Base-by-base conservation (phyloP, 2,797 vertebrate species). In the Pangasius larnaudii region DNA sequence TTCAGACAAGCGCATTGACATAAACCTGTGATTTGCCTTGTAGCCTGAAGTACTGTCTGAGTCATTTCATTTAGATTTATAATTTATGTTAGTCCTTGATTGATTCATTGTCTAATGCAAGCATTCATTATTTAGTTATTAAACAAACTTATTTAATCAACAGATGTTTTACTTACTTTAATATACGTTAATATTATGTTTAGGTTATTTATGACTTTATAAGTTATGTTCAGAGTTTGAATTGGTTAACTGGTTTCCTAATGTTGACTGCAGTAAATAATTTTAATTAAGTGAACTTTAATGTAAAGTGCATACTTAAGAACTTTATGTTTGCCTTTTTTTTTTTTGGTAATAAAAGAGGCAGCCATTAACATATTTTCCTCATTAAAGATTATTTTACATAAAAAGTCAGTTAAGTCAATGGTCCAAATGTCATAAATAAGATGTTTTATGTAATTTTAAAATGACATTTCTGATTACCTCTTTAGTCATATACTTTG, bases 301-400 rank as follows among this genome's bases (percentile, higher is more conserved):
- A 27, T 61, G 33, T 81, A n/a, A 42, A 61, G 9, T 61, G 56
- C 5, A 81, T 61, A 81, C 36, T 61, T 61, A 59, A 39, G 53
- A 11, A 9, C 56, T 59, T 63, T 46, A 27, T 81, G 22, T 46
- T 63, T 42, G 6, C 39, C n/a, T 3, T 27, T 3, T 42, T n/a
- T n/a, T n/a, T 46, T 24, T 63, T 18, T 82, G 14, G 14, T 1
- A 14, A 65, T 49, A 65, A 82, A 63, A 42, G 7, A n/a, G 24
- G 24, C 80, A 63, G 16, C 14, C 80, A 30, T 82, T 63, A 81
- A 9, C 58, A 46, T 46, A 46, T 87, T 86, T 86, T 51, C n/a
- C 61, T 67, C 27, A 33, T 67, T 51, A 49, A 67, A 84, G 39
- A 67, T 84, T 33, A 84, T 69, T 69, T 22, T 24, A 53, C 42